phyloP scores from a whole-genome alignment of 2,113 vertebrate genomes.

The Planiliza haematocheilus region DNA sequence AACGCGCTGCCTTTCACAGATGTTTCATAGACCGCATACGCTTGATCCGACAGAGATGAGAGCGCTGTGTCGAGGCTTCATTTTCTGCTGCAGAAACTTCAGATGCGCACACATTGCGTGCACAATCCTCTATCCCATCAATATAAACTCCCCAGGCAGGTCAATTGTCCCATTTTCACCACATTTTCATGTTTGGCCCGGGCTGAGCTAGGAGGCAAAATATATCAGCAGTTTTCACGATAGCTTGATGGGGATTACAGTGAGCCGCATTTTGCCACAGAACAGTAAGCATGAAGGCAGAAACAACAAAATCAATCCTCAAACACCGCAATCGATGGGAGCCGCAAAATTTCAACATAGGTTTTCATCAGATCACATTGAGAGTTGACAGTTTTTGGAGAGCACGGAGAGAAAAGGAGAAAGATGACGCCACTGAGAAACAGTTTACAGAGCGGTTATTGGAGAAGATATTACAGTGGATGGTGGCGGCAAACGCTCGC shows the following conservation, averaged over 20 bases:
- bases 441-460: constrained; percentile 39
- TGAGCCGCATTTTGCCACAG: constrained; percentile 41
- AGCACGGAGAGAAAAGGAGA: background rate
- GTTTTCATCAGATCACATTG: constrained; percentile 41
- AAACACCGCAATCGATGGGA: constrained; percentile 58
- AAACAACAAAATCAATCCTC: constrained; percentile 71
- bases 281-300: constrained; percentile 48
- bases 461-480: constrained; percentile 56
- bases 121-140: constrained; percentile 29
- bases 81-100: constrained; percentile 46
- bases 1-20: constrained; percentile 63
- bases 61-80: constrained; percentile 35
- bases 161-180: constrained; percentile 57
- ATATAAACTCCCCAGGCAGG: constrained; percentile 34
- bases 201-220: constrained; percentile 45
- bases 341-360: constrained; percentile 45
- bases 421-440: constrained; percentile 10
- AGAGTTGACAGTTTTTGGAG: constrained; percentile 47
- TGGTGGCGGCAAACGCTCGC: constrained; percentile 23
- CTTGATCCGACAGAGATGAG: constrained; percentile 61
- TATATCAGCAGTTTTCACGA: constrained; percentile 47
- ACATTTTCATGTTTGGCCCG: constrained; percentile 50
- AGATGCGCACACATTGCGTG: constrained; percentile 12
- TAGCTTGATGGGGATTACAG: constrained; percentile 59
- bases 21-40: constrained; percentile 48